These are phyloP conservation scores for Pseudolaguvia tuberculata DNA, from an alignment of 2,113 vertebrate species.

Conservation along the genomic window DNA sequence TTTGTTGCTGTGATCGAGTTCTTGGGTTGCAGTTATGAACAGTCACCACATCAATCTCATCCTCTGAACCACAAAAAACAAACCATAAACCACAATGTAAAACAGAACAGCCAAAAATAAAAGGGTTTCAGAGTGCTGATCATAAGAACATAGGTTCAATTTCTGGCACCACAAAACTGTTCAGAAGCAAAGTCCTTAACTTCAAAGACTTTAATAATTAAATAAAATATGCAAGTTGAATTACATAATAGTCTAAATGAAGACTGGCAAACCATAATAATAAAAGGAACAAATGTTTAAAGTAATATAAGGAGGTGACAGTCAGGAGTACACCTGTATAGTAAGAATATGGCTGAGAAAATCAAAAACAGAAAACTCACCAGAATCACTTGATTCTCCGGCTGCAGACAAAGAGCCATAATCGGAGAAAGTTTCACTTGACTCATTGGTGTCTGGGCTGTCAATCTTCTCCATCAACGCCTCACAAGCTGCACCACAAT, in stretches of 20 bases:
- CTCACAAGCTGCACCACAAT: constrained; percentile 59
- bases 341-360: not conserved
- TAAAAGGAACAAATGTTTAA: too few relatives aligned
- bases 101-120: not conserved
- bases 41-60: constrained; percentile 75
- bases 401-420: constrained; percentile 60
- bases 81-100: not conserved
- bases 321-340: too few relatives aligned
- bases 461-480: constrained; percentile 46
- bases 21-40: constrained; percentile 55
- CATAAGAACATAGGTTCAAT: too few relatives aligned
- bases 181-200: too few relatives aligned
- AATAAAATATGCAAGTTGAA: too few relatives aligned
- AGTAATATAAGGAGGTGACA: too few relatives aligned
- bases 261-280: too few relatives aligned
- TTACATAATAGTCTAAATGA: too few relatives aligned
- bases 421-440: constrained; percentile 63
- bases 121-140: too few relatives aligned
- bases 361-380: constrained; percentile 54
- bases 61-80: constrained; percentile 57
- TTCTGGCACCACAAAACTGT: too few relatives aligned
- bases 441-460: constrained; percentile 54
- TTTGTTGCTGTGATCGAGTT: constrained; percentile 46
- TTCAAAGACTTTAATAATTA: too few relatives aligned
- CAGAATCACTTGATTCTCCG: constrained; percentile 70